Base-by-base conservation (phyloP, 2,888 invertebrate species). In the Euzophera pinguis region DNA sequence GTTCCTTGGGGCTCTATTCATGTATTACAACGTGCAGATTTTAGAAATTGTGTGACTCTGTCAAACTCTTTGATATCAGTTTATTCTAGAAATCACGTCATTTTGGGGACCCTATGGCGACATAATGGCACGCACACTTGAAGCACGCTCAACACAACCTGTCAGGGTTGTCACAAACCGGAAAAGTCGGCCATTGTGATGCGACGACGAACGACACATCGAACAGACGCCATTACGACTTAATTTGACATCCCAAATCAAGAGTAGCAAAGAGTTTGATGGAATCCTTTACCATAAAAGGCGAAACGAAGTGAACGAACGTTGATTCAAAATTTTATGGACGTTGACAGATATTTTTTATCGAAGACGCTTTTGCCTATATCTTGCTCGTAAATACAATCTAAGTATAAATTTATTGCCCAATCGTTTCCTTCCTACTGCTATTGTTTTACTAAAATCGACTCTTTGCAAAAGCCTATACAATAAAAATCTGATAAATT, bases 171-270 rank as follows among this genome's bases (percentile, higher is more conserved):
- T 47, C 54, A 49, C 53, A 49, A 53, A 57, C 57, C 62, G 67
- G 65, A 67, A 71, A 69, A 64, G 53, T 55, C 54, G 42, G 60
- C 48, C 54, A 47, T 58, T 53, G 48, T 60, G 63, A 65, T 62
- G 60, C 62, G n/a, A n/a, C n/a, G n/a, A n/a, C n/a, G 57, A 58
- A 61, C 54, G 52, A 47, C 52, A 41, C 35, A 39, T 49, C 45
- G 51, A 34, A 45, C 35, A 50, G 32, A 51, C 51, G 51, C 35
- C 51, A 47, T 50, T 47, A 53, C 27, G 47, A 45, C 50, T 34
- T 55, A 57, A 62, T 65, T 64, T 56, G 54, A 55, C 62, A 58
- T 65, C 53, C 56, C 64, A 53, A 62, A 63, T 61, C 53, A 55
- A 41, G 42, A 52, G 32, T 9, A 4, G 42, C 14, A 10, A 37